These are phyloP conservation scores for Leucophenga varia DNA, from an alignment of 1,140 invertebrate genomes.

Conservation along the genomic window DNA sequence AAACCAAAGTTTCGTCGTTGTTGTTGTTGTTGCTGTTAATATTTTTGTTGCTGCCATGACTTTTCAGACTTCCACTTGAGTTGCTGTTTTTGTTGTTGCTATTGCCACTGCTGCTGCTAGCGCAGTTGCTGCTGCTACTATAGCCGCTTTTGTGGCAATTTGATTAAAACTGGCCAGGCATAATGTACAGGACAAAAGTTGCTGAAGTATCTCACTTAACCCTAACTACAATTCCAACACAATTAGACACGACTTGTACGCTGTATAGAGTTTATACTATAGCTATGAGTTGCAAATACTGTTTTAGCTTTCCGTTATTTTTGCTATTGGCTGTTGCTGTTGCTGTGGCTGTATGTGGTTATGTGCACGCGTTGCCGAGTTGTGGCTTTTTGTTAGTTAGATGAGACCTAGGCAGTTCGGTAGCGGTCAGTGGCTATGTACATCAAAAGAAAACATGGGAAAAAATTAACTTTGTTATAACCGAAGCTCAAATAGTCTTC, in stretches of 20 bases:
- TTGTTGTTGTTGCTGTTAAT: background rate
- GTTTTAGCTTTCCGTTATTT: too few species aligned
- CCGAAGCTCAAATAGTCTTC: too few species aligned
- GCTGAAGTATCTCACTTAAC: slow-evolving; percentile 21
- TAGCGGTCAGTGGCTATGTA: too few species aligned
- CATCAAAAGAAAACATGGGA: too few species aligned
- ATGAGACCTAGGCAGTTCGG: too few species aligned
- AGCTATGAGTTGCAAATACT: too few species aligned
- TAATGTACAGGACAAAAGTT: slow-evolving; percentile 27
- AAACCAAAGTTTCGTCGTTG: background rate
- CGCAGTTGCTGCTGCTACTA: slow-evolving; percentile 37
- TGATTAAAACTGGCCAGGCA: slow-evolving; percentile 11
- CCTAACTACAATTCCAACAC: slow-evolving; percentile 11
- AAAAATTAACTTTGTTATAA: too few species aligned
- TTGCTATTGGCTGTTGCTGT: too few species aligned
- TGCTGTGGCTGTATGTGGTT: too few species aligned
- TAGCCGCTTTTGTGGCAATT: slow-evolving; percentile 47
- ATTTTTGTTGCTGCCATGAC: background rate
- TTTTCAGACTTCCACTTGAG: background rate
- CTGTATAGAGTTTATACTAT: too few species aligned
- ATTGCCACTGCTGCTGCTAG: slow-evolving; percentile 26
- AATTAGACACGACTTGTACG: slow-evolving; percentile 16
- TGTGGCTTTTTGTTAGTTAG: too few species aligned
- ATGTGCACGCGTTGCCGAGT: too few species aligned
- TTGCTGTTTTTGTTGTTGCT: slow-evolving; percentile 31